A percentile compares a stretch with the other conserved stretches of the same genome.
Conservation (phyloP, 1,140 invertebrate genomes). For the Elysia chlorotica region DNA sequence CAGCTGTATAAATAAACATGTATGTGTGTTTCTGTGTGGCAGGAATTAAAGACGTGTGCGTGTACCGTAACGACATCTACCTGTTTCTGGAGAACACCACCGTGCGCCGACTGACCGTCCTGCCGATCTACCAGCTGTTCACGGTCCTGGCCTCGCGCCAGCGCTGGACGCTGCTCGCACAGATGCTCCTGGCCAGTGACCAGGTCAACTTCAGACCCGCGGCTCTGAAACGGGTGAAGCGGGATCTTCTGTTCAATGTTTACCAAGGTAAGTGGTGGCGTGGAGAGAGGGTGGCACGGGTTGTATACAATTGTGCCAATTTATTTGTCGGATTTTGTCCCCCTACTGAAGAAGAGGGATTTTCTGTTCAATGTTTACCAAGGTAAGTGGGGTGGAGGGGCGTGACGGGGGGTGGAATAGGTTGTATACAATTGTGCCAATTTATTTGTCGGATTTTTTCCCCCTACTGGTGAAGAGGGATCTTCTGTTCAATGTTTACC, state of each 20-base stretch:
- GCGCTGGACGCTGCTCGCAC: constrained; percentile 8
- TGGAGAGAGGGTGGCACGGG: background rate
- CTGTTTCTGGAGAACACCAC: constrained; percentile 21
- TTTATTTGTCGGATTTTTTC: too few species aligned
- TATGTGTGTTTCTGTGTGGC: too few species aligned
- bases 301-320: too few species aligned
- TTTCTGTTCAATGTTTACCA: constrained; percentile 2
- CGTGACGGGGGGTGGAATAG: background rate
- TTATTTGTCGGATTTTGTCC: too few species aligned
- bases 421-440: too few species aligned
- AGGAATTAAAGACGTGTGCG: constrained; percentile 30
- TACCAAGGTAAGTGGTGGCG: background rate
- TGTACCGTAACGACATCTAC: constrained; percentile 33
- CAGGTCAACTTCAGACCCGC: constrained; percentile 15
- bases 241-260: constrained; percentile 20
- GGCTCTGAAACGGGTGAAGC: constrained; percentile 22
- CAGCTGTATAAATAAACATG: too few species aligned
- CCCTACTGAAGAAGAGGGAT: constrained; percentile 22
- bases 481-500: constrained; percentile 4
- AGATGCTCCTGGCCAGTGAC: constrained; percentile 20
- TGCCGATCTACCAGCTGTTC: constrained; percentile 28
- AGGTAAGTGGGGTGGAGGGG: background rate
- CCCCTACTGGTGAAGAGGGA: constrained; percentile 24
- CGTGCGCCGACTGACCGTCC: constrained; percentile 27
- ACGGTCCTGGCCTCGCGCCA: constrained; percentile 4